Base-by-base conservation (phyloP, 2,113 vertebrate species). In the Probosciger aterrimus region DNA sequence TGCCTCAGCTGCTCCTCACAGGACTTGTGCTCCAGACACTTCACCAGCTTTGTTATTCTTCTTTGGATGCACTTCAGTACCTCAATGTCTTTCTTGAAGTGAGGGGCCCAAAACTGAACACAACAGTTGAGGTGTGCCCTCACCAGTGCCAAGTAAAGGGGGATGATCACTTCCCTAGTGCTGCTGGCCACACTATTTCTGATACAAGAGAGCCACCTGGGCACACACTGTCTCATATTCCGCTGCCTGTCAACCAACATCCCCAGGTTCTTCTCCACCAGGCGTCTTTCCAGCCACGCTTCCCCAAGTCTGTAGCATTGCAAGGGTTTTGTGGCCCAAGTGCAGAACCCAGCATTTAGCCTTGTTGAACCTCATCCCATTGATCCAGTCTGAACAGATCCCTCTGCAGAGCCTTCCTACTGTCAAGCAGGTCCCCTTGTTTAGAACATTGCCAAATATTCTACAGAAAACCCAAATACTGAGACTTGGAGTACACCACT, bases 41-140 rank as follows among this genome's bases (percentile, higher is more conserved):
- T 62, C n/a, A 6, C 5, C 18, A 69, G 22, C 10, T 28, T 18
- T 3, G 0, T 10, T 81, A 12, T 16, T 22, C 27, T 81, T 24
- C 47, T 46, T 6, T 35, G 33, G 31, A 75, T 25, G 57, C 18
- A 18, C 10, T 44, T 43, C 9, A 59, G 12, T 27, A 33, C 24
- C 18, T 27, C 23, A 14, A 16, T 46, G 25, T 35, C n/a, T 49
- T 82, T 49, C 35, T n/a, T 10, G 3, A 20, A 6, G 7, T 18
- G 35, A 20, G 22, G 4, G 27, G 3, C 6, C 18, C 41, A 55
- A 17, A 69, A 24, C 12, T 37, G 47, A 18, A 3, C 15, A 7
- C 47, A 49, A 27, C 1, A 24, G 1, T 5, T 0, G 1, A 75
- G 53, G 30, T 55, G 30, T 5, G 9, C 8, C 25, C 55, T 55